A percentile compares a stretch with the other conserved stretches of the same genome.
These are phyloP conservation scores for Perithous albicinctus DNA, from an alignment of 2,888 invertebrate species.

Conservation along the genomic window DNA sequence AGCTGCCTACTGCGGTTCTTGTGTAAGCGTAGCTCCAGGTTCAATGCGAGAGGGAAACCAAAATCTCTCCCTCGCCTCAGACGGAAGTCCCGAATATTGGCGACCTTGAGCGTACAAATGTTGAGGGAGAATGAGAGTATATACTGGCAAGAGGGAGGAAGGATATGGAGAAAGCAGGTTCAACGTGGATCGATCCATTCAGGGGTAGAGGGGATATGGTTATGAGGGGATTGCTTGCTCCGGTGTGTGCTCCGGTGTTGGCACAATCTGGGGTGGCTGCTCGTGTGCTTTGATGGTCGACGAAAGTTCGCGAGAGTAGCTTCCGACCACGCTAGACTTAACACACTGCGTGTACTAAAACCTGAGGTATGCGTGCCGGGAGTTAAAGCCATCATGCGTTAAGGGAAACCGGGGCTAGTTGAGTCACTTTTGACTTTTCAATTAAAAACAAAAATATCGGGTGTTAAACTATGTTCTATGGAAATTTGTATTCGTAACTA, in stretches of 20 bases:
- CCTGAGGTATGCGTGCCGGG: not conserved
- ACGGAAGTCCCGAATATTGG: conserved; percentile 35
- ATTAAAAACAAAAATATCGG: too few relatives aligned
- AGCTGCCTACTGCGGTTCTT: not conserved
- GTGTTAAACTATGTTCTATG: too few relatives aligned
- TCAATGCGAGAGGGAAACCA: not conserved
- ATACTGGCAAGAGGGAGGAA: conserved; percentile 4
- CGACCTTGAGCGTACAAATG: conserved; percentile 44
- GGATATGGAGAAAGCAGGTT: conserved; percentile 8
- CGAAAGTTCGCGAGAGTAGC: not conserved
- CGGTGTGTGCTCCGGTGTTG: not conserved
- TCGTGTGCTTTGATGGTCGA: not conserved
- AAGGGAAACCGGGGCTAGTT: too few relatives aligned
- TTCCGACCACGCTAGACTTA: not conserved
- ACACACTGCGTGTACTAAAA: not conserved
- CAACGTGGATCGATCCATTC: conserved; percentile 65
- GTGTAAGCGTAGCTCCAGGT: not conserved
- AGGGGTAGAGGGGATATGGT: not conserved
- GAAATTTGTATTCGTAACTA: too few relatives aligned
- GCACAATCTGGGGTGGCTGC: not conserved
- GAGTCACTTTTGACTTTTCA: too few relatives aligned
- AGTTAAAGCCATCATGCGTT: not conserved
- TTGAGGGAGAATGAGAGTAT: conserved; percentile 7
- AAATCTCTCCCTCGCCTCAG: conserved; percentile 6
- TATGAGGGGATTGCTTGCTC: conserved; percentile 9